Conservation (phyloP, 2,888 invertebrate species). For the Eucera pruinosa region DNA sequence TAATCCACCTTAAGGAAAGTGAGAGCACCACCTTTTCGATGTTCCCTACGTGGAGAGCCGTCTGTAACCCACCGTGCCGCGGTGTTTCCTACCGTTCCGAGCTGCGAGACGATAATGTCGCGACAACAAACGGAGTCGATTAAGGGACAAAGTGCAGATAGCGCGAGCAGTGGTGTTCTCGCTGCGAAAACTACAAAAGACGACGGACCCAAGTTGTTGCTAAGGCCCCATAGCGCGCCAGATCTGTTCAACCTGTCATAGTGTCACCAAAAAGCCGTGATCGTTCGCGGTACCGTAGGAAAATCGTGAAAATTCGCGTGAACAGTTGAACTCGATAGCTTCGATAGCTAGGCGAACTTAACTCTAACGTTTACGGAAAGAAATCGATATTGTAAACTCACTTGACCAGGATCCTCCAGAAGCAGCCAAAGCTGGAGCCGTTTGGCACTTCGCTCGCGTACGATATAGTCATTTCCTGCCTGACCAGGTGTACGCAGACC, state of each 20-base stretch:
- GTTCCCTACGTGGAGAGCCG: not conserved
- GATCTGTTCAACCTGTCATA: constrained; percentile 31
- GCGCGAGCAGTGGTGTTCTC: constrained; percentile 24
- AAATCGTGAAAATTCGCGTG: not conserved
- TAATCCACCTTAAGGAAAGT: constrained; percentile 48
- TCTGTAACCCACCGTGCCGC: constrained; percentile 5
- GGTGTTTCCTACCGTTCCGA: constrained; percentile 7
- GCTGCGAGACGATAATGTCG: constrained; percentile 11
- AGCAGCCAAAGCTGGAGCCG: constrained; percentile 96
- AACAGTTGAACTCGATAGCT: not conserved
- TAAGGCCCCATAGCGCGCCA: constrained; percentile 30
- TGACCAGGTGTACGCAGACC: constrained; percentile 56
- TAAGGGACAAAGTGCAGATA: constrained; percentile 37
- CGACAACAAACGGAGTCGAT: constrained; percentile 11
- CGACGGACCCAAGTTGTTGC: constrained; percentile 47
- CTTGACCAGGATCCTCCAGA: constrained; percentile 95
- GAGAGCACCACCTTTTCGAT: constrained; percentile 44
- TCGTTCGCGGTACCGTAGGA: not conserved
- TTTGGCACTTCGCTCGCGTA: constrained; percentile 96
- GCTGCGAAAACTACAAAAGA: not conserved
- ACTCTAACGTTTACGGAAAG: no score
- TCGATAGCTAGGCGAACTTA: no score
- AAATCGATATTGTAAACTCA: constrained; percentile 85
- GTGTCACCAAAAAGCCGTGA: constrained; percentile 10
- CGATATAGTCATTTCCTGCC: constrained; percentile 91